Conservation (phyloP, 2,113 vertebrate genomes). For the Chloropsis cyanopogon region DNA sequence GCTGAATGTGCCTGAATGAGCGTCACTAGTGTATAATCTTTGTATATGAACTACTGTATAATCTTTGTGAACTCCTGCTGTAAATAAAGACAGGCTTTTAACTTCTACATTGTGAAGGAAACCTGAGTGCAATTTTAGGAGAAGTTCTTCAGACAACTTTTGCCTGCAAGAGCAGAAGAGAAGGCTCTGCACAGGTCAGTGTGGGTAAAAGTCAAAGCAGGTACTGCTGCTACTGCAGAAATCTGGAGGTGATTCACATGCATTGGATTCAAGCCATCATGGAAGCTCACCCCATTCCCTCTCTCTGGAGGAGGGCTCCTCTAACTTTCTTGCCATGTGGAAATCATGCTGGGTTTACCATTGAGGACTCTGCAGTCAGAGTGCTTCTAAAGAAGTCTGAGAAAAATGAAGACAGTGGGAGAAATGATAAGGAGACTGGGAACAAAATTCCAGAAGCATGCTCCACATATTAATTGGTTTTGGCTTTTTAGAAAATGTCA, state of each 20-base stretch:
- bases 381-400: background rate
- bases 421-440: background rate
- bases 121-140: background rate
- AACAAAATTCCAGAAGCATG: background rate
- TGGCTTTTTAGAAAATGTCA: background rate
- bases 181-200: background rate
- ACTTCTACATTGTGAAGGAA: background rate
- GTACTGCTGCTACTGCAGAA: background rate
- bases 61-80: background rate
- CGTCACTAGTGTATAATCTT: background rate
- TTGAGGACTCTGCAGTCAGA: background rate
- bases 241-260: background rate
- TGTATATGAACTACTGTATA: background rate
- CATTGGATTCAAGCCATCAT: background rate
- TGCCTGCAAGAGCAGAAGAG: background rate
- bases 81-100: background rate
- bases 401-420: background rate
- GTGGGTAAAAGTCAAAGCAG: background rate
- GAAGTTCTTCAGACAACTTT: background rate
- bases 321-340: background rate
- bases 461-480: background rate
- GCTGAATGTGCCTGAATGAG: background rate
- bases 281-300: background rate
- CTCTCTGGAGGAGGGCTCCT: background rate
- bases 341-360: background rate